These are phyloP conservation scores for Xylocopa sonorina DNA, from an alignment of 1,140 invertebrate genomes.

Conservation along the genomic window DNA sequence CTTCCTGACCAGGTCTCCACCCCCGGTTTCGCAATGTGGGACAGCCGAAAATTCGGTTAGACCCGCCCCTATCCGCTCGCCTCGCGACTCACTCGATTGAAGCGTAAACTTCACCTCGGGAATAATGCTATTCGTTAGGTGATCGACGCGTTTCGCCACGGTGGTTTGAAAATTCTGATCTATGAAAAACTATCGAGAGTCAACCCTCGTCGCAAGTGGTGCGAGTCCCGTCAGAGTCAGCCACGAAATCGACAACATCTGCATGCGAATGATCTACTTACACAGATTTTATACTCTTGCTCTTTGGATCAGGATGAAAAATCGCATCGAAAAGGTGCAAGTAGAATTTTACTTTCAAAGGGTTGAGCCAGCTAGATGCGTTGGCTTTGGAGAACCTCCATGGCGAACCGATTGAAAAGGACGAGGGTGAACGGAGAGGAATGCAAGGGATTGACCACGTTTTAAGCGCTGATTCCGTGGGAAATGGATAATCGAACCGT, in stretches of 20 bases:
- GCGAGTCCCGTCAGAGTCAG: too few species aligned
- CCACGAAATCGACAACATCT: too few species aligned
- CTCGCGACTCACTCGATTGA: conserved; percentile 31
- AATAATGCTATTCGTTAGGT: conserved; percentile 32
- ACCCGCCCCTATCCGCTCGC: conserved; percentile 15
- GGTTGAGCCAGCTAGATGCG: background rate
- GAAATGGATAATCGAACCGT: background rate
- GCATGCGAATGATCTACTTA: too few species aligned
- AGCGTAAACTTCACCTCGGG: conserved; percentile 18
- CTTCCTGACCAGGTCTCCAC: background rate
- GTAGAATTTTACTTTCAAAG: too few species aligned
- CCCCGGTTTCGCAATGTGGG: background rate
- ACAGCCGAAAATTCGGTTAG: conserved; percentile 49
- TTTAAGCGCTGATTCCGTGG: background rate
- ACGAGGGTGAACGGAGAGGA: background rate
- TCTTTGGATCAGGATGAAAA: too few species aligned
- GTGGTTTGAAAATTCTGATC: too few species aligned
- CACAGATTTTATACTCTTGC: too few species aligned
- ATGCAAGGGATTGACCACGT: background rate
- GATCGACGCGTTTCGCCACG: background rate
- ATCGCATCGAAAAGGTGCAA: too few species aligned
- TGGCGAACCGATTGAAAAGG: too few species aligned
- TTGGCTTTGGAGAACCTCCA: background rate
- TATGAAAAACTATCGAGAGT: too few species aligned
- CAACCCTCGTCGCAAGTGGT: too few species aligned